Evolutionary conservation across 1,140 invertebrate genomes (phyloP).

Genomic region (Pseudomyrmex flavicornis): DNA sequence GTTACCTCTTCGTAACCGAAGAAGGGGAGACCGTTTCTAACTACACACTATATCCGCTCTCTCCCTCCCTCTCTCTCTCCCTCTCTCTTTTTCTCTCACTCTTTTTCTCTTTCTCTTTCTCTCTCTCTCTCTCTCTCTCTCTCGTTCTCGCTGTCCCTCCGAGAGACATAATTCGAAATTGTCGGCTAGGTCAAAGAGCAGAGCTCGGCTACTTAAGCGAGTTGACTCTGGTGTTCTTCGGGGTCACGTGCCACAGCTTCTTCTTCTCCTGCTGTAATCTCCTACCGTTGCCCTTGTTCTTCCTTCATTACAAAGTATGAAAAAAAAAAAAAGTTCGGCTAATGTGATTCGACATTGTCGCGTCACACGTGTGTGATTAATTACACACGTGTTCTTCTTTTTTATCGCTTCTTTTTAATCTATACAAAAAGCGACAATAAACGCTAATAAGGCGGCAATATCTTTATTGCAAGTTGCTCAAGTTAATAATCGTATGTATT

Average conservation of each 20-base stretch:
- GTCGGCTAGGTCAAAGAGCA: slow-evolving; percentile 83
- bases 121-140: slow-evolving; percentile 70
- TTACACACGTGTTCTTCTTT: background rate
- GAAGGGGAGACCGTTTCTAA: slow-evolving; percentile 69
- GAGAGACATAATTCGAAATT: slow-evolving; percentile 84
- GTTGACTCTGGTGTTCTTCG: slow-evolving; percentile 82
- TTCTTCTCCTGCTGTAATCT: slow-evolving; percentile 70
- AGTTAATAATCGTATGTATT: background rate
- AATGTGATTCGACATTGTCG: background rate
- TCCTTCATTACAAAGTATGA: slow-evolving; percentile 28
- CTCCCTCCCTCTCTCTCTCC: slow-evolving; percentile 65
- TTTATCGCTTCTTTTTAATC: too few species aligned
- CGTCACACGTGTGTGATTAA: background rate
- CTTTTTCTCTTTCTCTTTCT: slow-evolving; percentile 66
- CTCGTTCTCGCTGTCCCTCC: slow-evolving; percentile 72
- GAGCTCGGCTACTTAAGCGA: slow-evolving; percentile 84
- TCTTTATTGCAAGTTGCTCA: background rate
- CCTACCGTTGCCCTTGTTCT: slow-evolving; percentile 65
- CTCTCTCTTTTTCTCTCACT: slow-evolving; percentile 61
- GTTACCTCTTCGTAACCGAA: slow-evolving; percentile 39
- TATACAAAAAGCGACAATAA: too few species aligned
- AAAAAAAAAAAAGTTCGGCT: background rate
- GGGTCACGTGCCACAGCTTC: slow-evolving; percentile 83
- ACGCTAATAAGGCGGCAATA: background rate
- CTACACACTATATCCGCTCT: slow-evolving; percentile 78